Evolutionary conservation across 2,113 vertebrate genomes (phyloP).

Genomic region (Gadus chalcogrammus): DNA sequence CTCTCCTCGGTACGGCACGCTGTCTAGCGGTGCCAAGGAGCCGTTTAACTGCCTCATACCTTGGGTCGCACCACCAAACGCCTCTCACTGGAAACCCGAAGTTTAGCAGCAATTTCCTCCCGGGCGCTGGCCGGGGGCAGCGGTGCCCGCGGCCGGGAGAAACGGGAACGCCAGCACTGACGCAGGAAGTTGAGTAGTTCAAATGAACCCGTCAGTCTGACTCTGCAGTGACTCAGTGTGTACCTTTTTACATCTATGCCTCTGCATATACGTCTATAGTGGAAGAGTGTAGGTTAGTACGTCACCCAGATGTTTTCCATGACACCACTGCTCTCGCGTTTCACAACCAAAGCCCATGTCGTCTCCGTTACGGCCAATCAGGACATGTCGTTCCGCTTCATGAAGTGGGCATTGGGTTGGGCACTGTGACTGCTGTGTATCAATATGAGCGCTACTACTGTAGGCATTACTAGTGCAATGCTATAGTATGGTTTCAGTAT

Average conservation of each 20-base stretch:
- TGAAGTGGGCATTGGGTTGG: too few relatives aligned
- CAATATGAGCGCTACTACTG: too few relatives aligned
- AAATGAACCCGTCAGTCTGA: conserved; percentile 2
- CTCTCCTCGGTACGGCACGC: not conserved
- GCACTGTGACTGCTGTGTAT: too few relatives aligned
- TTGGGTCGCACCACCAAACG: not conserved
- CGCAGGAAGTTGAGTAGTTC: conserved; percentile 10
- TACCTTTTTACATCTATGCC: not conserved
- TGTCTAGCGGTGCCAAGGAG: not conserved
- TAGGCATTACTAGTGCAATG: too few relatives aligned
- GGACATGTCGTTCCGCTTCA: not conserved
- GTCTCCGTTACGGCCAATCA: not conserved
- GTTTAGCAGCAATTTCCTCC: conserved; percentile 9
- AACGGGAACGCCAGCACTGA: not conserved
- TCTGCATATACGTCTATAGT: conserved; percentile 8
- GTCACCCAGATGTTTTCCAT: not conserved
- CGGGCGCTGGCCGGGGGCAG: conserved; percentile 4
- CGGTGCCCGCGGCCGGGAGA: conserved; percentile 11
- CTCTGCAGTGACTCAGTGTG: not conserved
- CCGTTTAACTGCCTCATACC: not conserved
- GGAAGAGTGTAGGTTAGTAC: not conserved
- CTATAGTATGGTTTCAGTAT: too few relatives aligned
- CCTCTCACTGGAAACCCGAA: conserved; percentile 2
- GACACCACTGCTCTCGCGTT: not conserved
- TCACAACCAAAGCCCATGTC: not conserved